phyloP scores from a whole-genome alignment of 2,113 vertebrate species.

The Psittacus erithacus region DNA sequence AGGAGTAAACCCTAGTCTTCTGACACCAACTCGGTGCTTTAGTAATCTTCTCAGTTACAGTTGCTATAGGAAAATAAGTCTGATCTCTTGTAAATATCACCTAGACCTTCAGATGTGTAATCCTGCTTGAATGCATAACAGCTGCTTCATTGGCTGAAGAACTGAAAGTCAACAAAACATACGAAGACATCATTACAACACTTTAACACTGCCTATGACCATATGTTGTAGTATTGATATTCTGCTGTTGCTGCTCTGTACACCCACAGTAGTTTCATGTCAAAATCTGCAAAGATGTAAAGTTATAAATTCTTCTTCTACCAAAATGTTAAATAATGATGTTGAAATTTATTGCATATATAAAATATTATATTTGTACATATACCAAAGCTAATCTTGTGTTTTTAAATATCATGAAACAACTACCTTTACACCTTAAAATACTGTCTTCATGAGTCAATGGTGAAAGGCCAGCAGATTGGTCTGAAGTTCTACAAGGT shows the following conservation, averaged over 20 bases:
- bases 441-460: background rate
- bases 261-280: background rate
- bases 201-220: background rate
- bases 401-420: background rate
- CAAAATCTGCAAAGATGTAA: background rate
- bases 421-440: background rate
- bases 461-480: background rate
- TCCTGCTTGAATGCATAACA: background rate
- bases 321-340: background rate
- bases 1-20: constrained; percentile 36
- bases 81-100: constrained; percentile 20
- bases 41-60: constrained; percentile 46
- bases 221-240: background rate
- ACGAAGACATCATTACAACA: background rate
- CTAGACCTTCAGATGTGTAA: constrained; percentile 12
- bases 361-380: background rate
- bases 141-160: background rate
- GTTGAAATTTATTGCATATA: background rate
- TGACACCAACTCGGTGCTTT: constrained; percentile 6
- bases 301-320: background rate
- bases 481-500: background rate
- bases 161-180: background rate
- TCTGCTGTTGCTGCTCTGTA: background rate
- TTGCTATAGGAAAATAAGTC: background rate
- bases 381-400: background rate